Evolutionary conservation across 64 coral and sea anemone genomes (phyloP).

Genomic region (Astreopora myriophthalma): DNA sequence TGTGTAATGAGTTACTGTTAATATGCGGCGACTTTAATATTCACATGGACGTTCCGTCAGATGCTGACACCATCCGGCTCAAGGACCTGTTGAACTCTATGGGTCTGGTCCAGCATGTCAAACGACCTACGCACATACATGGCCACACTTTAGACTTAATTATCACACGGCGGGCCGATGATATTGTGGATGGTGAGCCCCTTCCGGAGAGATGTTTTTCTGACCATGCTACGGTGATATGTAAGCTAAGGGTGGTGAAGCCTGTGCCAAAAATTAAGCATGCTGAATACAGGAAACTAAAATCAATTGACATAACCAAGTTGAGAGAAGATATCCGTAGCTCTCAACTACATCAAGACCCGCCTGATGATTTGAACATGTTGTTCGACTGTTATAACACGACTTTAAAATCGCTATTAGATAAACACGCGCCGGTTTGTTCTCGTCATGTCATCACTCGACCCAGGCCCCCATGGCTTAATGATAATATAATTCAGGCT

Average conservation of each 20-base stretch:
- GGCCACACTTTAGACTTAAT: slow-evolving; percentile 52
- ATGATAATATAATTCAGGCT: slow-evolving; percentile 36
- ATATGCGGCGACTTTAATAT: slow-evolving; percentile 38
- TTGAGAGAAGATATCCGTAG: slow-evolving; percentile 56
- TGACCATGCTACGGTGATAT: slow-evolving; percentile 22
- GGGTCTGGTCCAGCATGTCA: slow-evolving; percentile 61
- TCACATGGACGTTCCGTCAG: slow-evolving; percentile 47
- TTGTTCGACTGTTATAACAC: slow-evolving; percentile 46
- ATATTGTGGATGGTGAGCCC: slow-evolving; percentile 54
- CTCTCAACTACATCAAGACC: slow-evolving; percentile 36
- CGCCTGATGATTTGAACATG: slow-evolving; percentile 42
- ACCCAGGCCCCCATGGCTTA: slow-evolving; percentile 16
- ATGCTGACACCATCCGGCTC: slow-evolving; percentile 41
- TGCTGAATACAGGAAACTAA: slow-evolving; percentile 59
- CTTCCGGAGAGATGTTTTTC: slow-evolving; percentile 61
- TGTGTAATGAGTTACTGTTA: slow-evolving; percentile 52
- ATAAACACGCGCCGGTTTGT: slow-evolving; percentile 42
- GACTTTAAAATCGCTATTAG: slow-evolving; percentile 26
- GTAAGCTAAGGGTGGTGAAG: slow-evolving; percentile 52
- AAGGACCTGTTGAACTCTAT: slow-evolving; percentile 43
- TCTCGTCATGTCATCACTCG: slow-evolving; percentile 40
- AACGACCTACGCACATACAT: slow-evolving; percentile 41
- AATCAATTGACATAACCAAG: slow-evolving; percentile 41
- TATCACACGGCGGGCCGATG: slow-evolving; percentile 67
- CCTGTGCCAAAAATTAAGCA: slow-evolving; percentile 57